phyloP scores from a whole-genome alignment of 2,113 vertebrate genomes.

The Sus scrofa region DNA sequence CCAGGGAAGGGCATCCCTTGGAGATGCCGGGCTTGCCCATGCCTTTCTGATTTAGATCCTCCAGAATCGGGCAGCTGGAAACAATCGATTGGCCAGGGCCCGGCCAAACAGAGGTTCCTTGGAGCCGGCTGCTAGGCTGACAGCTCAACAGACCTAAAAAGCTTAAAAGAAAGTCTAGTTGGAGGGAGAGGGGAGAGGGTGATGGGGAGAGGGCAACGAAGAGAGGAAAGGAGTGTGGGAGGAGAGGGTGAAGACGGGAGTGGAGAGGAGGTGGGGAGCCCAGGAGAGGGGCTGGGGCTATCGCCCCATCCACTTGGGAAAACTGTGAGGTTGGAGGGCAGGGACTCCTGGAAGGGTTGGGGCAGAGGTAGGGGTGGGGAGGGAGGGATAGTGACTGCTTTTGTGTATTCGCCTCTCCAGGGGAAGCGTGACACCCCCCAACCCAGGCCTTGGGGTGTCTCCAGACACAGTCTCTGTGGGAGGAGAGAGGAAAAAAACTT shows the following conservation, averaged over 20 bases:
- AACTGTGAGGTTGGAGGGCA: neutral
- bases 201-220: conserved; percentile 87
- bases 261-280: neutral
- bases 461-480: neutral
- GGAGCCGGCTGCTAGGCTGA: conserved; percentile 92
- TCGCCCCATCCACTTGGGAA: neutral
- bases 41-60: conserved; percentile 89
- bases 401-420: neutral
- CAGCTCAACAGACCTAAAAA: conserved; percentile 89
- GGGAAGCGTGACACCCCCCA: neutral
- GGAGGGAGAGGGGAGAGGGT: conserved; percentile 75
- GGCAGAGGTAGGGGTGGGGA: neutral
- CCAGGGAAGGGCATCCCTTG: conserved; percentile 86
- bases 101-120: conserved; percentile 91
- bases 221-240: conserved; percentile 79
- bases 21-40: conserved; percentile 86
- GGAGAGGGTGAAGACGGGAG: conserved; percentile 7
- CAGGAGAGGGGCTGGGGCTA: neutral
- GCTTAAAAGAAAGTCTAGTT: conserved; percentile 87
- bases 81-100: conserved; percentile 91
- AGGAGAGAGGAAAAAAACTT: neutral
- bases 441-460: neutral
- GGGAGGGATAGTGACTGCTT: neutral
- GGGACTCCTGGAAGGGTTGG: neutral
- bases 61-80: conserved; percentile 91